Evolutionary conservation across 2,888 invertebrate species (phyloP), one percentile per base, ranked within the genome.

Genomic region (Bugulina stolonifera): DNA sequence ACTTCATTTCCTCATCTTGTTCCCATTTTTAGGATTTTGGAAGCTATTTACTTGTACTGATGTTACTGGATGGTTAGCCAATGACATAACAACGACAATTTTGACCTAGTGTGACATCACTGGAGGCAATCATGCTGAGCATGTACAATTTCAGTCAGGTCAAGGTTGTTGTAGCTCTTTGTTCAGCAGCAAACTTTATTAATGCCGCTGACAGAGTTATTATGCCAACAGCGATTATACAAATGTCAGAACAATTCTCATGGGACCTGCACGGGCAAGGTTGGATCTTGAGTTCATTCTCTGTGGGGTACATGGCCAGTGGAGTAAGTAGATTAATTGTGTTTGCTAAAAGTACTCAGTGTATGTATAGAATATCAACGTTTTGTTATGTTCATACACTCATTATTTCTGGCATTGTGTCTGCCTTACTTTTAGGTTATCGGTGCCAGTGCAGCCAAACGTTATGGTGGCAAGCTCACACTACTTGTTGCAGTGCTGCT

Each of bases 151-250:
- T 43, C 10, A 70, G 52, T 89, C 74, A 89, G 89, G 81, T 89
- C n/a, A 43, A 43, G 29, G 32, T 52, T 70, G 32, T 70, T 5
- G 88, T 91, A 69, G 89, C 89, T 71, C 82, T 91, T 76, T 91
- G 90, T 81, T 89, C 90, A 32, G 84, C 89, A 69, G 91, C 91
- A 69, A 91, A 91, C 83, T 90, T 91, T 79, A 90, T 91, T 78
- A 91, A 91, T 82, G 89, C 91, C 71, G 91, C 91, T 1, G 91
- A 91, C 83, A 84, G 91, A 73, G 90, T 91, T 3, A 89, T 91
- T 72, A 91, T 91, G 91, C 91, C 91, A 0, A 90, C 91, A 73
- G 90, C 91, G 29, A 90, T 91, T 73, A 88, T 91, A 52, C 89
- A 88, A 1, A 90, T 91, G 90, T 88, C 90, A 0, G 88, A 89